Evolutionary conservation across 2,797 vertebrate genomes (phyloP).

Genomic region (Okamejei kenojei): DNA sequence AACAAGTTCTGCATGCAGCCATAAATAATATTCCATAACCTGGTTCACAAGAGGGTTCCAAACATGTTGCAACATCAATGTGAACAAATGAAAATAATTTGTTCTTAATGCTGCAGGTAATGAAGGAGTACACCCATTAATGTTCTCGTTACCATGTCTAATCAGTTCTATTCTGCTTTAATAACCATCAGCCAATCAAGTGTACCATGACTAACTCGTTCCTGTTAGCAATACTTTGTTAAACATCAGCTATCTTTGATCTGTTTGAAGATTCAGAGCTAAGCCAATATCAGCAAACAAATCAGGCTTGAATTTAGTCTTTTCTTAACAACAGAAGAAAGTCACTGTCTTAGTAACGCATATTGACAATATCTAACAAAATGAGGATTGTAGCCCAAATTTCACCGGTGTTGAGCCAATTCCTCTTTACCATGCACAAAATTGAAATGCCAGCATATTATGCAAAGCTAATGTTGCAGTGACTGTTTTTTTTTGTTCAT

Average conservation of each 20-base stretch:
- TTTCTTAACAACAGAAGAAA: not conserved
- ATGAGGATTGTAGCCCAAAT: not conserved
- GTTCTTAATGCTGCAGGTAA: not conserved
- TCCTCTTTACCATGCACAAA: not conserved
- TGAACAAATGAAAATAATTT: conserved; percentile 15
- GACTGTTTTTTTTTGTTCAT: no score
- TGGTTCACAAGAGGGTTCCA: not conserved
- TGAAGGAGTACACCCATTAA: not conserved
- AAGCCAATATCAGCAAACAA: not conserved
- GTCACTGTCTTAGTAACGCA: not conserved
- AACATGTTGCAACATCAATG: conserved; percentile 17
- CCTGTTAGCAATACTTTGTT: not conserved
- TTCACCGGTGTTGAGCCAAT: not conserved
- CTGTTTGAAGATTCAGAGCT: not conserved
- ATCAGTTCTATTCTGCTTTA: not conserved
- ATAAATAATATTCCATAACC: not conserved
- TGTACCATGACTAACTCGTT: not conserved
- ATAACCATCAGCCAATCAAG: not conserved
- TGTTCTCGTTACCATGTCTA: not conserved
- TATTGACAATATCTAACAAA: not conserved
- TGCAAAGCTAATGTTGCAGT: not conserved
- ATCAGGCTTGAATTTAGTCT: not conserved
- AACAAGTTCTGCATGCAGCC: not conserved
- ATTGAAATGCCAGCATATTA: not conserved
- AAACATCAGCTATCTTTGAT: conserved; percentile 16